These are phyloP conservation scores for Oreochromis grahami DNA, from an alignment of 2,797 vertebrate genomes.

Conservation along the genomic window DNA sequence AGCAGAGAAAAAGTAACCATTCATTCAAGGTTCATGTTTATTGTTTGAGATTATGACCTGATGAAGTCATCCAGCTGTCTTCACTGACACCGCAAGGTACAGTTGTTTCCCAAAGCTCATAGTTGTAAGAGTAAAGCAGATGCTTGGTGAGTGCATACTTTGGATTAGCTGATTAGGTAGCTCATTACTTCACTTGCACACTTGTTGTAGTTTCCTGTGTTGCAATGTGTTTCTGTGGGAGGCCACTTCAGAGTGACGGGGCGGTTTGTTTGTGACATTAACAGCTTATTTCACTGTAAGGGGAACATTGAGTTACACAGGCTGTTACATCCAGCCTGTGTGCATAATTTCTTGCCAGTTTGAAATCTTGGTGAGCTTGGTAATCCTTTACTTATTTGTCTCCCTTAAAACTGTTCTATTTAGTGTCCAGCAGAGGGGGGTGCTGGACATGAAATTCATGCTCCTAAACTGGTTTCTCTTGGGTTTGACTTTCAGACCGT, in stretches of 20 bases:
- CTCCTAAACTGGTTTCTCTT: neutral
- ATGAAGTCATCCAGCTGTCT: neutral
- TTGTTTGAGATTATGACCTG: neutral
- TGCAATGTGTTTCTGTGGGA: neutral
- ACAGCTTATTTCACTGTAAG: neutral
- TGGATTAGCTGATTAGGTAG: neutral
- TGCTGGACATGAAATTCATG: conserved; percentile 8
- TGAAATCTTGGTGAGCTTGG: neutral
- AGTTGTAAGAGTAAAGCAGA: neutral
- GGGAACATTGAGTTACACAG: neutral
- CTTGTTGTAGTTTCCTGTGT: neutral
- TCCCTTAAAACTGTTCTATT: neutral
- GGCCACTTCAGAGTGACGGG: neutral
- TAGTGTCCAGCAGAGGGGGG: conserved; percentile 55
- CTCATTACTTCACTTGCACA: neutral
- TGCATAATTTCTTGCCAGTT: neutral
- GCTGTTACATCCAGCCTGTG: neutral
- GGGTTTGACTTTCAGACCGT: neutral
- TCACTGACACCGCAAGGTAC: conserved; percentile 16
- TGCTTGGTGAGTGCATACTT: neutral
- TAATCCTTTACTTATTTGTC: neutral
- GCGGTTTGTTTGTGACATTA: neutral
- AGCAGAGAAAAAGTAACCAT: neutral
- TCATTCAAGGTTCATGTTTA: neutral
- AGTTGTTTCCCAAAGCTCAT: neutral